A percentile compares a stretch with the other conserved stretches of the same genome.
phyloP scores from a whole-genome alignment of 2,797 vertebrate genomes.

The Pseudotriccus pelzelni region DNA sequence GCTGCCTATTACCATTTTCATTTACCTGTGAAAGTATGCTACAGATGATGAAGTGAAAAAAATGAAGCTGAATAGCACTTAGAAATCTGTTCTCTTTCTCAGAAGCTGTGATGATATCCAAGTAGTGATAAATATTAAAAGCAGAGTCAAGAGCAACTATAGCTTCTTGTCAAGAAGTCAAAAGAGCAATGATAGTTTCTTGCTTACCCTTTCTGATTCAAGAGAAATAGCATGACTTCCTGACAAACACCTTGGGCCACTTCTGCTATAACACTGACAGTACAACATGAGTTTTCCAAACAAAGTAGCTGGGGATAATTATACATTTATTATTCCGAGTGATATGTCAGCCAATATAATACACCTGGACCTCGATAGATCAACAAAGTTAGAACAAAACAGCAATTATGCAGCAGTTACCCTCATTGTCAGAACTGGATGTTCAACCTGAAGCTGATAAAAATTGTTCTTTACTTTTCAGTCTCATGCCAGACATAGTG shows the following conservation, averaged over 20 bases:
- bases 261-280: neutral
- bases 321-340: neutral
- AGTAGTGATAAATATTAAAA: neutral
- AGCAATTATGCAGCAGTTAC: neutral
- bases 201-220: neutral
- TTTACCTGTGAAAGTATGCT: neutral
- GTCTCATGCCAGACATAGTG: neutral
- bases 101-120: neutral
- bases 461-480: neutral
- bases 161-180: neutral
- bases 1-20: neutral
- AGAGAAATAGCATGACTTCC: neutral
- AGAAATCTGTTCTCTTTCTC: neutral
- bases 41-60: neutral
- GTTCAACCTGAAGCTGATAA: neutral
- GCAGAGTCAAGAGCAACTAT: neutral
- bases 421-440: neutral
- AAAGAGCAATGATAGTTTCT: neutral
- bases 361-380: neutral
- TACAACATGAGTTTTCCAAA: neutral
- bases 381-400: neutral
- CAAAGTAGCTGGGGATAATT: neutral
- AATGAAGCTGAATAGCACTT: neutral
- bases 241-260: neutral
- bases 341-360: neutral